Conservation (phyloP, 2,888 invertebrate genomes). For the Tortrix viridana region DNA sequence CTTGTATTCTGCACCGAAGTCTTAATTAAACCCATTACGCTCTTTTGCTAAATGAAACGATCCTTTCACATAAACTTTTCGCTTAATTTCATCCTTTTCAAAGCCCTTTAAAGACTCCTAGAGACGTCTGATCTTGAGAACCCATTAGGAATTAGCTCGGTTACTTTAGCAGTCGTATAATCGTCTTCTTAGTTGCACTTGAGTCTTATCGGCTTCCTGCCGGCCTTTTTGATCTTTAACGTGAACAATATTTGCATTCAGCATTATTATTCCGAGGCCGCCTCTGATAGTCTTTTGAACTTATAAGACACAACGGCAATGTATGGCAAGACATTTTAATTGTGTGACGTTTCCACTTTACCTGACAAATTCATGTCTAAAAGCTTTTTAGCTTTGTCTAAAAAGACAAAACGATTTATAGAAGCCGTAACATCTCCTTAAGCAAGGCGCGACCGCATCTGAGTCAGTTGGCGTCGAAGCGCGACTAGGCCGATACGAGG, state of each 20-base stretch:
- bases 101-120: constrained; percentile 27
- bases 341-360: too few relatives aligned
- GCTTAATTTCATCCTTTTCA: constrained; percentile 33
- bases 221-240: constrained; percentile 22
- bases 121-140: constrained; percentile 33
- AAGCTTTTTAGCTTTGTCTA: neutral
- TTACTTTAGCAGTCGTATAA: constrained; percentile 23
- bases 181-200: constrained; percentile 16
- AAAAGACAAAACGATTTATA: neutral
- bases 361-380: neutral
- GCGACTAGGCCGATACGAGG: constrained; percentile 65
- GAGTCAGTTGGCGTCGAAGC: constrained; percentile 72
- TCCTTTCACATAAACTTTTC: constrained; percentile 37
- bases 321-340: too few relatives aligned
- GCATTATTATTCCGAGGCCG: neutral
- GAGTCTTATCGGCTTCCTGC: constrained; percentile 25
- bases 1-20: constrained; percentile 28
- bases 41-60: constrained; percentile 32
- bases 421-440: constrained; percentile 32
- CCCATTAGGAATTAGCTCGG: constrained; percentile 29
- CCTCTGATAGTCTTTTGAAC: too few relatives aligned
- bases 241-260: constrained; percentile 19
- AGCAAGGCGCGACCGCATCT: constrained; percentile 61
- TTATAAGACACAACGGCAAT: too few relatives aligned
- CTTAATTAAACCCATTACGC: constrained; percentile 37